Percentiles rank a stretch among this genome's conserved stretches.
Conservation (phyloP, 2,797 vertebrate species). For the Ptychadena robeensis region DNA sequence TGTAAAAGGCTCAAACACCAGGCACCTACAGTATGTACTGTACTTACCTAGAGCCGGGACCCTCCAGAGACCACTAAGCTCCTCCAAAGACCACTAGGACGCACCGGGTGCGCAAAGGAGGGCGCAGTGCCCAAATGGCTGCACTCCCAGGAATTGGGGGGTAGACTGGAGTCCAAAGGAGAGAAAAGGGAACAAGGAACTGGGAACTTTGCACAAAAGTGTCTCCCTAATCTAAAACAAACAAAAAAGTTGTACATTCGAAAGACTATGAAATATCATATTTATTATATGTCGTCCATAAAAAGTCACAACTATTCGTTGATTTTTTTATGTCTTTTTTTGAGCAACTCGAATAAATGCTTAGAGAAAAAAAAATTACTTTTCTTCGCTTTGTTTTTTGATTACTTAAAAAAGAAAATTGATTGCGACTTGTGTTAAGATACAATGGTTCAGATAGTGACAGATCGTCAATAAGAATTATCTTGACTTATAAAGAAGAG, state of each 20-base stretch:
- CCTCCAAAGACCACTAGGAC: not conserved
- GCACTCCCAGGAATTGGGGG: slow-evolving; percentile 61
- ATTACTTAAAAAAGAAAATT: slow-evolving; percentile 66
- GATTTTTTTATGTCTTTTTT: slow-evolving; percentile 65
- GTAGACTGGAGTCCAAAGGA: slow-evolving; percentile 53
- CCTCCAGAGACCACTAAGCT: slow-evolving; percentile 64
- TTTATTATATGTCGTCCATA: slow-evolving; percentile 84
- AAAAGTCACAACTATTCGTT: slow-evolving; percentile 75
- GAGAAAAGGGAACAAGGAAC: slow-evolving; percentile 40
- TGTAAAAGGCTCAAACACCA: slow-evolving; percentile 7
- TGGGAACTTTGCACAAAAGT: slow-evolving; percentile 82
- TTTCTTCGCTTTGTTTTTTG: slow-evolving; percentile 79
- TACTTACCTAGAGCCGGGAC: slow-evolving; percentile 65
- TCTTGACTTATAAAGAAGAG: not conserved
- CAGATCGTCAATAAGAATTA: too few species aligned
- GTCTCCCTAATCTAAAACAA: slow-evolving; percentile 73
- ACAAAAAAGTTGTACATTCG: slow-evolving; percentile 72
- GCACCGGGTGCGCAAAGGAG: not conserved
- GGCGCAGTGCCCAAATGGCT: not conserved
- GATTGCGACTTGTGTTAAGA: slow-evolving; percentile 72
- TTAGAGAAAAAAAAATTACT: slow-evolving; percentile 78
- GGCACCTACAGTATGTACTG: slow-evolving; percentile 31
- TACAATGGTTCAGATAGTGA: not conserved
- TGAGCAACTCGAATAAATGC: slow-evolving; percentile 80
- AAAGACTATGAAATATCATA: slow-evolving; percentile 83